Evolutionary conservation across 1,140 invertebrate species (phyloP).

Genomic region (Colletes latitarsis): DNA sequence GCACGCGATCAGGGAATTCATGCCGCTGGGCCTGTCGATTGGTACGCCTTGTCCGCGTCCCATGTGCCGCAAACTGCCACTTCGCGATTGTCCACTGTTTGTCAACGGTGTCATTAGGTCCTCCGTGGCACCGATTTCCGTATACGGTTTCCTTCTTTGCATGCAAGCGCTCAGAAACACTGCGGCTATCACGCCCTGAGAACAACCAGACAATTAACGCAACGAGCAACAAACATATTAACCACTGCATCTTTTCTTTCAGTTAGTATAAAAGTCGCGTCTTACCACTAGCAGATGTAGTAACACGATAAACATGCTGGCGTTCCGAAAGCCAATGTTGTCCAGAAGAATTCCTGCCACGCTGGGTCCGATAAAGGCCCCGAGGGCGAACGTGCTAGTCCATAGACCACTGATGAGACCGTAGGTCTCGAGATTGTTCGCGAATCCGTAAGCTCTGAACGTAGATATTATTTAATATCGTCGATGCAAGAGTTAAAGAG

Average conservation of each 20-base stretch:
- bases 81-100: slow-evolving; percentile 64
- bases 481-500: neutral
- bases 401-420: slow-evolving; percentile 92
- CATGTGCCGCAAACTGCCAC: slow-evolving; percentile 33
- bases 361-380: slow-evolving; percentile 92
- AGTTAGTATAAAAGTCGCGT: too few species aligned
- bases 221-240: too few species aligned
- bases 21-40: slow-evolving; percentile 82
- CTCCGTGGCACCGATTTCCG: slow-evolving; percentile 70
- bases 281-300: slow-evolving; percentile 86
- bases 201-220: neutral
- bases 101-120: slow-evolving; percentile 71
- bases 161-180: slow-evolving; percentile 76
- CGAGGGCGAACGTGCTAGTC: slow-evolving; percentile 92
- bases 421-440: slow-evolving; percentile 91
- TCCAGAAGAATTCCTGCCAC: slow-evolving; percentile 89
- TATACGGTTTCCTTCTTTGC: slow-evolving; percentile 75
- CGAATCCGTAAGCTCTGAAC: slow-evolving; percentile 86
- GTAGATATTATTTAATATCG: slow-evolving; percentile 17
- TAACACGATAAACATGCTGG: slow-evolving; percentile 87
- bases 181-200: slow-evolving; percentile 75
- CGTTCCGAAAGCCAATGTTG: slow-evolving; percentile 86
- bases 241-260: too few species aligned
- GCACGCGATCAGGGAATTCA: slow-evolving; percentile 88
- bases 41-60: slow-evolving; percentile 59